phyloP scores from a whole-genome alignment of 2,113 vertebrate species.

The Irena cyanogastra region DNA sequence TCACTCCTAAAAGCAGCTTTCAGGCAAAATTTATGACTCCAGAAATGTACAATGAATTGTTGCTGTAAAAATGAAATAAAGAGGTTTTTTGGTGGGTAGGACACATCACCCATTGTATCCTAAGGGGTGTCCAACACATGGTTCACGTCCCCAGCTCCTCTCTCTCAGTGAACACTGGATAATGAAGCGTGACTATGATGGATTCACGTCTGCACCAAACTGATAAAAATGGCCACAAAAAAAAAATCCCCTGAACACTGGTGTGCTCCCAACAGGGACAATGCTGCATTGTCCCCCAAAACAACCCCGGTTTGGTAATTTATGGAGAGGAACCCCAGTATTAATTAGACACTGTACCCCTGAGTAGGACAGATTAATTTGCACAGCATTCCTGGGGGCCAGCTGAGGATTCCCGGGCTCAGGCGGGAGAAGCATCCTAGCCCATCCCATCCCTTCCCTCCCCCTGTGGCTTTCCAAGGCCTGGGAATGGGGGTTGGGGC shows the following conservation, averaged over 20 bases:
- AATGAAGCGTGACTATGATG: not conserved
- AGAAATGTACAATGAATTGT: not conserved
- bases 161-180: not conserved
- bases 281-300: not conserved
- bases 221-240: slow-evolving; percentile 10
- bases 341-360: not conserved
- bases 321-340: not conserved
- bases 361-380: not conserved
- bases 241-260: not conserved
- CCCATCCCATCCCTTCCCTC: not conserved
- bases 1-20: not conserved
- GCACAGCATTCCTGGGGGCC: not conserved
- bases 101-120: not conserved
- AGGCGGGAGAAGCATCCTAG: not conserved
- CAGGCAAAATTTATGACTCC: not conserved
- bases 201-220: not conserved
- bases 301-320: not conserved
- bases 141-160: not conserved
- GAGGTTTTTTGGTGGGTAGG: not conserved
- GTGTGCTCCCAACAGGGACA: not conserved
- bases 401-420: not conserved
- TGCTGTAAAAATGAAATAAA: not conserved
- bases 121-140: not conserved
- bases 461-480: not conserved
- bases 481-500: not conserved